Conservation (phyloP, 2,797 vertebrate genomes). For the Chloroceryle amazona region DNA sequence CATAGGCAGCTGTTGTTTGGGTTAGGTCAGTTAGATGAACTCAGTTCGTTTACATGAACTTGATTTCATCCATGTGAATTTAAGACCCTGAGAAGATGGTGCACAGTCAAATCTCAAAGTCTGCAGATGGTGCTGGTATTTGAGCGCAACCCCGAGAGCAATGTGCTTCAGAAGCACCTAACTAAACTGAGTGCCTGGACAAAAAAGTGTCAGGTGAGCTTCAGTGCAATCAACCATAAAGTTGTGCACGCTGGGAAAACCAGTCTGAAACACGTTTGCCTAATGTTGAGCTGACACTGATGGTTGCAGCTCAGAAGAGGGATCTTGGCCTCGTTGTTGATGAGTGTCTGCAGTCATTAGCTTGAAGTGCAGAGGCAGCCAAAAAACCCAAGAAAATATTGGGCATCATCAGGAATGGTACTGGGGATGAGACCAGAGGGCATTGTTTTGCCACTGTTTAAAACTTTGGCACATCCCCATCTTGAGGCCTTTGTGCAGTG, state of each 20-base stretch:
- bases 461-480: neutral
- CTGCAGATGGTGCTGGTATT: neutral
- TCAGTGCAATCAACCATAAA: fast-evolving
- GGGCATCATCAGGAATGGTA: neutral
- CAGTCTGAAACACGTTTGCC: neutral
- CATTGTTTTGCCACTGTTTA: neutral
- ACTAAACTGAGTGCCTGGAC: too few species aligned
- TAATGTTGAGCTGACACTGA: too few species aligned
- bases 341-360: neutral
- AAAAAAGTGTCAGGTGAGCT: neutral
- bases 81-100: neutral
- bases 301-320: neutral
- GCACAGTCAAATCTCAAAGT: neutral
- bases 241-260: neutral
- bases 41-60: neutral
- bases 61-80: neutral
- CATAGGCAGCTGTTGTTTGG: too few species aligned
- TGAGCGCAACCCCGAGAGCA: too few species aligned
- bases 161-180: too few species aligned
- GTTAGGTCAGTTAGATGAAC: neutral
- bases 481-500: neutral
- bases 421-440: neutral
- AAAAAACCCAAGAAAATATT: neutral
- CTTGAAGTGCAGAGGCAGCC: neutral
- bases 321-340: neutral